Conservation (phyloP, 2,797 vertebrate genomes). For the Propithecus deckenii region DNA sequence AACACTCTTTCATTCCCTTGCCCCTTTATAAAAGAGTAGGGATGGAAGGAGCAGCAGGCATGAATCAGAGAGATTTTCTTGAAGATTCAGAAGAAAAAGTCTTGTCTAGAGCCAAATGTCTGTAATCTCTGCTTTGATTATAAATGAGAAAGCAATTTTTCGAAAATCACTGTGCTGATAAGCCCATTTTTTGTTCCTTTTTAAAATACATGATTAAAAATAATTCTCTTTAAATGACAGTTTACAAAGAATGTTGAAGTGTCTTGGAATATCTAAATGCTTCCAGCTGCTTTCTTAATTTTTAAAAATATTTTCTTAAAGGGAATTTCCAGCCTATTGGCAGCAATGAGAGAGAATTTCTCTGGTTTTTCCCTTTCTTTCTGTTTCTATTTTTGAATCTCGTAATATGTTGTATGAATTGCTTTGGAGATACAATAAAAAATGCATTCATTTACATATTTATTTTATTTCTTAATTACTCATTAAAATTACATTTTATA, state of each 20-base stretch:
- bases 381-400: conserved; percentile 57
- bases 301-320: conserved; percentile 68
- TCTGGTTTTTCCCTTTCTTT: not conserved
- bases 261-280: conserved; percentile 65
- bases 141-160: conserved; percentile 44
- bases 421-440: conserved; percentile 18
- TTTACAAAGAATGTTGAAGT: conserved; percentile 50
- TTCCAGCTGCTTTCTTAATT: conserved; percentile 72
- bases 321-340: conserved; percentile 72
- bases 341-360: conserved; percentile 36
- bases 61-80: not conserved
- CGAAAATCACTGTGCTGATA: conserved; percentile 52
- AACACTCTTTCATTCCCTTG: not conserved
- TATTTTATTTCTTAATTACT: conserved; percentile 30
- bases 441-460: conserved; percentile 27
- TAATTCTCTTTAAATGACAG: conserved; percentile 51
- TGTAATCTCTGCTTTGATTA: conserved; percentile 48
- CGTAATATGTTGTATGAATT: conserved; percentile 21
- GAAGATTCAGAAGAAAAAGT: not conserved
- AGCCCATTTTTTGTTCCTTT: conserved; percentile 29
- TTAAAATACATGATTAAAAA: conserved; percentile 27
- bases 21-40: not conserved
- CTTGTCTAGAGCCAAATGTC: not conserved
- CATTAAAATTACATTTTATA: not conserved
- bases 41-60: not conserved